These are phyloP conservation scores for Chlamydotis undulata DNA, from an alignment of 2,113 vertebrate genomes.

Conservation along the genomic window DNA sequence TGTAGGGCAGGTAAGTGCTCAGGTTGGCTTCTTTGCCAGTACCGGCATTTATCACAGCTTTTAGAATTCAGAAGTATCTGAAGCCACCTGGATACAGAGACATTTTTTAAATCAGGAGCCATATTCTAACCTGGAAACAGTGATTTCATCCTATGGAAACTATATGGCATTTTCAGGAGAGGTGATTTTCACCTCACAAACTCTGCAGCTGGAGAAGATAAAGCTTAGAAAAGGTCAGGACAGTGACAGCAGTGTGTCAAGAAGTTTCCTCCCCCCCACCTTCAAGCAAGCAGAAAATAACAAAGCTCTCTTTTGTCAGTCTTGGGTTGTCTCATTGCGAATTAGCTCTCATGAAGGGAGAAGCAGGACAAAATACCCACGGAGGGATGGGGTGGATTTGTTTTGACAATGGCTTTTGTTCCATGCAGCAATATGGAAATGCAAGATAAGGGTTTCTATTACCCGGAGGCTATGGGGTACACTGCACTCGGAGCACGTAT, in stretches of 20 bases:
- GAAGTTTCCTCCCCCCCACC: neutral
- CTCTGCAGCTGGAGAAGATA: neutral
- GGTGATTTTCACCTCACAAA: neutral
- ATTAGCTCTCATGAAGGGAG: neutral
- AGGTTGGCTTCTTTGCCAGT: neutral
- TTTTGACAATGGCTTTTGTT: constrained; percentile 7
- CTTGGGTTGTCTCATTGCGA: neutral
- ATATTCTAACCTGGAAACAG: neutral
- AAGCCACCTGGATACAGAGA: neutral
- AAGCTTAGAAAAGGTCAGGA: neutral
- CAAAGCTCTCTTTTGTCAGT: neutral
- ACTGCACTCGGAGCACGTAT: neutral
- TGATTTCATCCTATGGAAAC: neutral
- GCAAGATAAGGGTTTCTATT: constrained; percentile 49
- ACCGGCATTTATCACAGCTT: neutral
- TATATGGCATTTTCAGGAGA: neutral
- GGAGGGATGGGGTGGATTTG: neutral
- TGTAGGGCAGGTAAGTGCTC: accelerated
- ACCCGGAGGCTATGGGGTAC: neutral
- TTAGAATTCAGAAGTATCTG: neutral
- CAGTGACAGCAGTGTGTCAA: neutral
- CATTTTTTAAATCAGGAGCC: neutral
- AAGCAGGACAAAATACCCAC: neutral
- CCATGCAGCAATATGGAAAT: constrained; percentile 11
- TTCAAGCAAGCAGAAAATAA: neutral